A percentile compares a stretch with the other conserved stretches of the same genome.
phyloP scores from a whole-genome alignment of 2,113 vertebrate genomes.

The Pipra filicauda region DNA sequence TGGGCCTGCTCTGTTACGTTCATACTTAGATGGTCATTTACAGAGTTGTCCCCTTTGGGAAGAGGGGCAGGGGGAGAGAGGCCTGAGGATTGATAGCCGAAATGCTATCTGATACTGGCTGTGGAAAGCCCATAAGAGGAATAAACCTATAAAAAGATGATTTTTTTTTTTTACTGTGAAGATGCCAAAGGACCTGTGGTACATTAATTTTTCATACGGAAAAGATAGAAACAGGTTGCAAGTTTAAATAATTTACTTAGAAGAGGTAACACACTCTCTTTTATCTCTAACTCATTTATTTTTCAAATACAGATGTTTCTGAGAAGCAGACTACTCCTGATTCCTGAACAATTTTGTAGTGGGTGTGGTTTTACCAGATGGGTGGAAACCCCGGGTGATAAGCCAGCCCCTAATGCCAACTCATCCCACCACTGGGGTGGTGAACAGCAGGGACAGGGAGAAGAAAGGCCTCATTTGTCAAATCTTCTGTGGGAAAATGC shows the following conservation, averaged over 20 bases:
- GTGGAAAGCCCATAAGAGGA: neutral
- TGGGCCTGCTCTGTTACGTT: slow-evolving; percentile 1
- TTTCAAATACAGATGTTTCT: slow-evolving; percentile 34
- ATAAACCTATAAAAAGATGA: slow-evolving; percentile 23
- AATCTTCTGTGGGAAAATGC: neutral
- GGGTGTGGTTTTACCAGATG: neutral
- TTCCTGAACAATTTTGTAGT: neutral
- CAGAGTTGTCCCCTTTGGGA: neutral
- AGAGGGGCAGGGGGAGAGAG: neutral
- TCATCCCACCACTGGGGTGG: neutral
- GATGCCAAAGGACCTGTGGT: slow-evolving; percentile 15
- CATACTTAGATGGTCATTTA: slow-evolving; percentile 16
- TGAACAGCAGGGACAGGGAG: neutral
- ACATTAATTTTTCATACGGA: slow-evolving; percentile 53
- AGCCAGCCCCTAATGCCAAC: neutral
- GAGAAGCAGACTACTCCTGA: neutral
- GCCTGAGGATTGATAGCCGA: neutral
- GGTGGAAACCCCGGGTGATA: neutral
- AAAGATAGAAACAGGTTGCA: slow-evolving; percentile 58
- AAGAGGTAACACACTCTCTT: slow-evolving; percentile 29
- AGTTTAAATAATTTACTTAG: slow-evolving; percentile 65
- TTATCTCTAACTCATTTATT: slow-evolving; percentile 32
- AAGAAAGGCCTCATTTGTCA: neutral
- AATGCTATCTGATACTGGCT: slow-evolving; percentile 14
- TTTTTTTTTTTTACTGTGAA: slow-evolving; percentile 15